Evolutionary conservation across 2,888 invertebrate genomes (phyloP), one percentile per base, ranked within the genome.

Genomic region (Malthinus seriepunctatus): DNA sequence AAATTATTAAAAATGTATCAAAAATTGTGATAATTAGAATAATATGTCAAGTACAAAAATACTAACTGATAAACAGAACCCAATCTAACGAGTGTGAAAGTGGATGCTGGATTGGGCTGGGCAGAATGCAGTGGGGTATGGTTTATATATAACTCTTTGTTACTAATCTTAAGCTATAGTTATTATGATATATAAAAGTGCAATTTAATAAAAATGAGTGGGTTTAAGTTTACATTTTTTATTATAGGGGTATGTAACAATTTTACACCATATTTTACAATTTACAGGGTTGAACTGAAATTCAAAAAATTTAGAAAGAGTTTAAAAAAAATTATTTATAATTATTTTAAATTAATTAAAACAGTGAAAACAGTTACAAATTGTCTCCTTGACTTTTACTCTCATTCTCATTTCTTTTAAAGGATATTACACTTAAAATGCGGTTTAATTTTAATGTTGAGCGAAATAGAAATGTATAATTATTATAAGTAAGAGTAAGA

Each of bases 51-150:
- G 57, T 51, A 58, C 57, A 50, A 34, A 48, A 53, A 33, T 42
- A 32, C 47, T 34, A 47, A 58, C 45, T 42, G 51, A 57, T 54
- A 54, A 57, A 44, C 51, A 47, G 32, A 45, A 54, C 31, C 39
- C 39, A 23, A 42, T 57, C 54, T 49, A 57, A 48, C 45, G 64
- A 67, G 65, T 63, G 67, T 67, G 66, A 67, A 67, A 67, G 66
- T 67, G 63, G 56, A 56, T 59, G 56, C 53, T 56, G 64, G 44
- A 39, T 38, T 63, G 65, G 68, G 67, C 64, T 67, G 67, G 65
- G 64, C 60, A 65, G 67, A 66, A 67, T 67, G 67, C 64, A 66
- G 67, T 67, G 68, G 68, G 68, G 68, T 67, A 65, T 57, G 67
- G 61, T 63, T 59, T 65, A 65, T 69, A 69, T 67, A 69, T 63